Evolutionary conservation across 2,888 invertebrate species (phyloP).

Genomic region (Archaeoteleia sp.): DNA sequence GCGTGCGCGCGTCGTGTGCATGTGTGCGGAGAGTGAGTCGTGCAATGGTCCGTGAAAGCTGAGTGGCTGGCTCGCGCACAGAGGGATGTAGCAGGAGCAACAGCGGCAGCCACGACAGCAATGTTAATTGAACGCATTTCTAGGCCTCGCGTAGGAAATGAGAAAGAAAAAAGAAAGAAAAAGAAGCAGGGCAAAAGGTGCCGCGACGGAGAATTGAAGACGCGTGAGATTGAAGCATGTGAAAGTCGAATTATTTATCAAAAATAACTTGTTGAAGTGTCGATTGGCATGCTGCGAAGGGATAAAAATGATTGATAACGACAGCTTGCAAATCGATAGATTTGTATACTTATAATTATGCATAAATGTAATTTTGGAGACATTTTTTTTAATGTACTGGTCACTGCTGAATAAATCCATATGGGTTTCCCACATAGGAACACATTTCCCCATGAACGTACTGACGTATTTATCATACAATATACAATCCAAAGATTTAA

Average conservation of each 20-base stretch:
- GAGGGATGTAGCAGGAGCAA: conserved; percentile 61
- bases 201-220: conserved; percentile 27
- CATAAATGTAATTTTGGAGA: too few relatives aligned
- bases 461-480: too few relatives aligned
- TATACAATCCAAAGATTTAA: too few relatives aligned
- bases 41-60: conserved; percentile 69
- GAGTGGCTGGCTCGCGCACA: conserved; percentile 60
- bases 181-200: conserved; percentile 40
- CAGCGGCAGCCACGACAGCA: conserved; percentile 66
- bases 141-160: conserved; percentile 65
- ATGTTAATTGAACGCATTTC: conserved; percentile 74
- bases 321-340: too few relatives aligned
- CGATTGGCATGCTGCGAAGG: conserved; percentile 4
- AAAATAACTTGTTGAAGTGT: conserved; percentile 22
- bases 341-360: too few relatives aligned
- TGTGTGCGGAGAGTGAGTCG: conserved; percentile 28
- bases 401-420: too few relatives aligned
- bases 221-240: conserved; percentile 37
- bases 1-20: conserved; percentile 37
- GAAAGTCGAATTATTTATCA: conserved; percentile 7
- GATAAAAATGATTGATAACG: conserved; percentile 15
- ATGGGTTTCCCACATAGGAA: too few relatives aligned
- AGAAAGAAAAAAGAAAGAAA: conserved; percentile 45
- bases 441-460: too few relatives aligned
- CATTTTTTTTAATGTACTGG: too few relatives aligned